These are phyloP conservation scores for Clarias pachynema DNA, from an alignment of 2,797 vertebrate species.

Conservation along the genomic window DNA sequence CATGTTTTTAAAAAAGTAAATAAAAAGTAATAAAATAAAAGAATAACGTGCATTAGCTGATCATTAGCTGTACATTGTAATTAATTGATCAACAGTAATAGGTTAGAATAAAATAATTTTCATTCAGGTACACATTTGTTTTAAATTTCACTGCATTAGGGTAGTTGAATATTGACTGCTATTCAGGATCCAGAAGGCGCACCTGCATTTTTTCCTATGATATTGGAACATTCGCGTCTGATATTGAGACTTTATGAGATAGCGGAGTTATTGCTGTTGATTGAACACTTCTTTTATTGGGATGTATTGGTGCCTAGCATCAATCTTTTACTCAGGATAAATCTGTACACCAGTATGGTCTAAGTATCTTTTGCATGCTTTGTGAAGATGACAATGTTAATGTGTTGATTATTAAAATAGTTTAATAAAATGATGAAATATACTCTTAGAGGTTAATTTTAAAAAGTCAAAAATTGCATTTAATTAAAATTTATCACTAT, in stretches of 20 bases:
- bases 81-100: not conserved
- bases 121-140: not conserved
- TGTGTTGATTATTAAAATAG: not conserved
- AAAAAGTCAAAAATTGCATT: not conserved
- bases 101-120: not conserved
- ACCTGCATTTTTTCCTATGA: constrained; percentile 23
- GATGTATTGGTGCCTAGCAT: too few species aligned
- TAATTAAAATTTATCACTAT: too few species aligned
- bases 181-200: not conserved
- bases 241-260: not conserved
- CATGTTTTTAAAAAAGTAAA: not conserved
- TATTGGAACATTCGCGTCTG: not conserved
- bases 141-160: not conserved
- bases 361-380: not conserved
- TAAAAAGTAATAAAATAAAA: too few species aligned
- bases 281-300: not conserved
- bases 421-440: not conserved
- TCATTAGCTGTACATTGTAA: not conserved
- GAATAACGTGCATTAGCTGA: not conserved
- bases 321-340: not conserved
- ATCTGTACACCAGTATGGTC: not conserved
- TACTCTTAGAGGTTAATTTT: not conserved
- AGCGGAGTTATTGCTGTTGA: not conserved
- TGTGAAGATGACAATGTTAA: not conserved
- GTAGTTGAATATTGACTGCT: constrained; percentile 23